Conservation (phyloP, 1,140 invertebrate genomes). For the Yoshiicerus persimilis region DNA sequence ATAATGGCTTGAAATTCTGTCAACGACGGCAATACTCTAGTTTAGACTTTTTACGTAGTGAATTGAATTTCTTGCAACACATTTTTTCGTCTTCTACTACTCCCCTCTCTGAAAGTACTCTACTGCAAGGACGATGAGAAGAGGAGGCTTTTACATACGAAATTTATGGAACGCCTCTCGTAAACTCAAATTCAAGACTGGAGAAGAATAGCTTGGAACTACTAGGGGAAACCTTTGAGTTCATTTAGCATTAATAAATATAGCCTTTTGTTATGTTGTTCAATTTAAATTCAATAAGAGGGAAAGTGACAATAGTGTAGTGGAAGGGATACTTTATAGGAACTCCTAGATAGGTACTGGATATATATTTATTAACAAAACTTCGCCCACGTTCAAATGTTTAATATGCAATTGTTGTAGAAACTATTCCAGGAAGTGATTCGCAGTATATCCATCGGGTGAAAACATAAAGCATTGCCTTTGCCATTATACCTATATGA, state of each 20-base stretch:
- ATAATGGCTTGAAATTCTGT: not conserved
- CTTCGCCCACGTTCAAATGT: no score
- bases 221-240: not conserved
- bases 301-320: not conserved
- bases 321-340: not conserved
- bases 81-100: not conserved
- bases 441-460: not conserved
- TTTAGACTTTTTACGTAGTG: not conserved
- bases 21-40: not conserved
- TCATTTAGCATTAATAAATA: constrained; percentile 2
- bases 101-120: not conserved
- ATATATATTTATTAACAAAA: no score
- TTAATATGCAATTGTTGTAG: not conserved
- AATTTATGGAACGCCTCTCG: not conserved
- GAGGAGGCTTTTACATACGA: not conserved
- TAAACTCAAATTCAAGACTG: not conserved
- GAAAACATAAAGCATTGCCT: not conserved
- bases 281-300: constrained; percentile 9
- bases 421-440: not conserved
- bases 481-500: not conserved
- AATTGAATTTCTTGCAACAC: not conserved
- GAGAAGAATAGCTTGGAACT: not conserved
- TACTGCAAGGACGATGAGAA: not conserved
- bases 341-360: not conserved
- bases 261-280: not conserved